phyloP scores from a whole-genome alignment of 1,140 invertebrate species.

The Saxidomus purpurata region DNA sequence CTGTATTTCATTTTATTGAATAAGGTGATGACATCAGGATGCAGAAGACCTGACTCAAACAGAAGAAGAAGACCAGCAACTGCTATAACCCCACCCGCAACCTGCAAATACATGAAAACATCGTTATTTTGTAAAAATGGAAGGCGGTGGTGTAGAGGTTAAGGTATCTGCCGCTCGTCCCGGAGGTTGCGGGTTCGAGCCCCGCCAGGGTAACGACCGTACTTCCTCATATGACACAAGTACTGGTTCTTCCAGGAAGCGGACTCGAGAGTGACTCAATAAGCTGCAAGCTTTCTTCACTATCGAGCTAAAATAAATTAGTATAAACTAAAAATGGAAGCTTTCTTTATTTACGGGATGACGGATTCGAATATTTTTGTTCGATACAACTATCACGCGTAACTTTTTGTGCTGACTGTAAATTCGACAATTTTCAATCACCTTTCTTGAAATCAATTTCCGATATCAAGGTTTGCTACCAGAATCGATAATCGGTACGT shows the following conservation, averaged over 20 bases:
- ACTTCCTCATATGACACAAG: no score
- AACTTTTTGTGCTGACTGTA: background rate
- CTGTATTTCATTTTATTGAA: constrained; percentile 42
- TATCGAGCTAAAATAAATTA: no score
- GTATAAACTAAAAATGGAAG: no score
- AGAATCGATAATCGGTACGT: no score
- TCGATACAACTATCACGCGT: background rate
- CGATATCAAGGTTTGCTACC: no score
- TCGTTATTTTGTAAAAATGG: background rate
- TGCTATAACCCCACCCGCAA: background rate
- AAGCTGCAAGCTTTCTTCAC: no score
- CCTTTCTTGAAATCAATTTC: no score
- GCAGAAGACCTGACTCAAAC: background rate
- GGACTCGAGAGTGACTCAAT: no score
- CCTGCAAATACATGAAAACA: constrained; percentile 13
- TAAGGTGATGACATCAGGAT: constrained; percentile 12
- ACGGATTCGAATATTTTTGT: background rate
- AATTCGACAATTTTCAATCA: background rate
- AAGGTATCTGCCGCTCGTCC: no score
- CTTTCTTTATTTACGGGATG: background rate
- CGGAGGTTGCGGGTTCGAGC: no score
- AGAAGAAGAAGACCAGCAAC: constrained; percentile 13
- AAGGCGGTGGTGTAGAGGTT: background rate
- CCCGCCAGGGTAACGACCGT: no score
- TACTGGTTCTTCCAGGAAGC: no score